These are phyloP conservation scores for Erannis defoliaria DNA, from an alignment of 2,888 invertebrate genomes.

Conservation along the genomic window DNA sequence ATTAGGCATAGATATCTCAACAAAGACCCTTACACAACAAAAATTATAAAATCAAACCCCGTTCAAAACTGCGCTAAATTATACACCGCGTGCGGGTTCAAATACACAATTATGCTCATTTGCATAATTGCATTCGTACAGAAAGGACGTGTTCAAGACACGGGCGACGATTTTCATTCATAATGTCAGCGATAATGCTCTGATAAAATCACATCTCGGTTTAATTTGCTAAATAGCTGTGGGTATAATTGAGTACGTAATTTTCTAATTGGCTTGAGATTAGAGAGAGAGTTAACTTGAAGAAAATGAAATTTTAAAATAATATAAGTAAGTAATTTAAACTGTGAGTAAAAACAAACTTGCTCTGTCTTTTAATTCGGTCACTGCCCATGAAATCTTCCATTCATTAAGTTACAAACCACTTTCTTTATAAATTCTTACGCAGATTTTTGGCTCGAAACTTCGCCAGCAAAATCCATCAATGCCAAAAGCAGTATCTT, in stretches of 20 bases:
- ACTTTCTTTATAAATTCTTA: slow-evolving; percentile 19
- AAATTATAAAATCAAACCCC: slow-evolving; percentile 18
- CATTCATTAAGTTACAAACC: slow-evolving; percentile 11
- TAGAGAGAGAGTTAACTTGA: background rate
- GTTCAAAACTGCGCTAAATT: slow-evolving; percentile 40
- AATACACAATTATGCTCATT: slow-evolving; percentile 36
- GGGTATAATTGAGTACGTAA: slow-evolving; percentile 5
- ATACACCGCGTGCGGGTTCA: slow-evolving; percentile 34
- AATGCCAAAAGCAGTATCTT: slow-evolving; percentile 39
- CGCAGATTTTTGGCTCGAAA: slow-evolving; percentile 19
- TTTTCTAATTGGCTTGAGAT: slow-evolving; percentile 2
- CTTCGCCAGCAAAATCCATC: slow-evolving; percentile 41
- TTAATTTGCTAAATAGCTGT: slow-evolving; percentile 16
- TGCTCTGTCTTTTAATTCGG: background rate
- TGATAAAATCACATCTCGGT: slow-evolving; percentile 22
- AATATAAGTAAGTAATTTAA: background rate
- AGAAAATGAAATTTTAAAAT: background rate
- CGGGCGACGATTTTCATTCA: slow-evolving; percentile 23
- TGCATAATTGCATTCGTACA: slow-evolving; percentile 40
- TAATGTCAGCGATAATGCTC: slow-evolving; percentile 20
- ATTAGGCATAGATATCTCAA: no score
- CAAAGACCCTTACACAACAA: slow-evolving; percentile 12
- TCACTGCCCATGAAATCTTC: slow-evolving; percentile 10
- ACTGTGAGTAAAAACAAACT: background rate
- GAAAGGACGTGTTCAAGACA: slow-evolving; percentile 20